These are phyloP conservation scores for Hanleya hanleyi DNA, from an alignment of 2,888 invertebrate species.

Conservation along the genomic window DNA sequence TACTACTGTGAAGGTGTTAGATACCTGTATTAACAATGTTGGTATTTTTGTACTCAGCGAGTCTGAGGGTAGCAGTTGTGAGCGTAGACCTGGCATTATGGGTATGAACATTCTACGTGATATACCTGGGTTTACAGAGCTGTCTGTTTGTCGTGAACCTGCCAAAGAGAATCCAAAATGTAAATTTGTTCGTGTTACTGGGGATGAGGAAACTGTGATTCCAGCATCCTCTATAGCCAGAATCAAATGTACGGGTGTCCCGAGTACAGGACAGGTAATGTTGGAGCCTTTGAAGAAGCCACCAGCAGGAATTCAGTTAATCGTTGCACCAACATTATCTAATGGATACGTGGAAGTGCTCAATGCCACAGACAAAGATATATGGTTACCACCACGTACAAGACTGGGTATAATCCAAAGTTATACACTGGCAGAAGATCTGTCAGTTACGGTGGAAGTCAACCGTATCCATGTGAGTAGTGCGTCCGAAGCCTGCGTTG, in stretches of 20 bases:
- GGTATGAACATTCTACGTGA: too few species aligned
- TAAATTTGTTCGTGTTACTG: neutral
- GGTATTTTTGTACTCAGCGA: too few species aligned
- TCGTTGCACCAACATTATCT: neutral
- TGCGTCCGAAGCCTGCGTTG: neutral
- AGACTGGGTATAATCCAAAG: neutral
- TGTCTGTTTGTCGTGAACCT: too few species aligned
- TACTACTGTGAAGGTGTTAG: too few species aligned
- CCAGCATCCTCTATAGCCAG: neutral
- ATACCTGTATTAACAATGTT: too few species aligned
- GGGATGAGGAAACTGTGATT: neutral
- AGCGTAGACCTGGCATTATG: too few species aligned
- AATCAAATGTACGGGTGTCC: neutral
- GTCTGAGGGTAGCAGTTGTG: too few species aligned
- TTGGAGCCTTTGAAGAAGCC: neutral
- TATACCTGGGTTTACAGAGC: too few species aligned
- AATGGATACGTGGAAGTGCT: conserved; percentile 10
- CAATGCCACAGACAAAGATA: conserved; percentile 2
- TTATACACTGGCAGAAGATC: neutral
- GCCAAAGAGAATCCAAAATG: too few species aligned
- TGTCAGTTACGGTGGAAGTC: neutral
- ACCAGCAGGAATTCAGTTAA: neutral
- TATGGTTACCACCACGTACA: conserved; percentile 12
- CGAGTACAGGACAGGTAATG: neutral
- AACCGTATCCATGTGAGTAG: neutral